Evolutionary conservation across 2,888 invertebrate species (phyloP).

Genomic region (Pterostichus madidus): DNA sequence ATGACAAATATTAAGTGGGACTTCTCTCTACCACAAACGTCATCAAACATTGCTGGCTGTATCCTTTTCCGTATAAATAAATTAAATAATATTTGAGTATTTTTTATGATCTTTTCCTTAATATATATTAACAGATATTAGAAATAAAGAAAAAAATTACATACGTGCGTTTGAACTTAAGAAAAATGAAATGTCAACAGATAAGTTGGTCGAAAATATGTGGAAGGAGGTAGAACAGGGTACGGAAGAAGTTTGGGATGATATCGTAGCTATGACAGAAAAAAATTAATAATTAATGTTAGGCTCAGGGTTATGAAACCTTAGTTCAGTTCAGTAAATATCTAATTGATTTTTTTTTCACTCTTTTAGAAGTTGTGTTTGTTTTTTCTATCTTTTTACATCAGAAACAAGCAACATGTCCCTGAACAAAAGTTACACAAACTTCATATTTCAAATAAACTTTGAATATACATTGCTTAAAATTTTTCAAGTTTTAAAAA

Average conservation of each 20-base stretch:
- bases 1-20: constrained; percentile 51
- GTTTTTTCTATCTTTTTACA: too few species aligned
- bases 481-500: too few species aligned
- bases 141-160: constrained; percentile 19
- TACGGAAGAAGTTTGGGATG: not conserved
- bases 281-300: not conserved
- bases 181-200: not conserved
- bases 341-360: too few species aligned
- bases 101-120: constrained; percentile 34
- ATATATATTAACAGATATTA: constrained; percentile 39
- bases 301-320: too few species aligned
- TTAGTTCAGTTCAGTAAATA: too few species aligned
- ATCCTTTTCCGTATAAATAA: constrained; percentile 37
- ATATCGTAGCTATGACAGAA: not conserved
- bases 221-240: constrained; percentile 37
- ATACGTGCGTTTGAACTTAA: constrained; percentile 36
- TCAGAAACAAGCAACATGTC: too few species aligned
- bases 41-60: constrained; percentile 8
- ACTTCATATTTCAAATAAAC: too few species aligned
- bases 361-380: too few species aligned
- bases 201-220: constrained; percentile 16
- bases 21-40: not conserved
- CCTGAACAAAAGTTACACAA: too few species aligned
- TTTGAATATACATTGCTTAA: too few species aligned
- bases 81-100: not conserved